Conservation (phyloP, 2,888 invertebrate species). For the Neoaliturus tenellus region DNA sequence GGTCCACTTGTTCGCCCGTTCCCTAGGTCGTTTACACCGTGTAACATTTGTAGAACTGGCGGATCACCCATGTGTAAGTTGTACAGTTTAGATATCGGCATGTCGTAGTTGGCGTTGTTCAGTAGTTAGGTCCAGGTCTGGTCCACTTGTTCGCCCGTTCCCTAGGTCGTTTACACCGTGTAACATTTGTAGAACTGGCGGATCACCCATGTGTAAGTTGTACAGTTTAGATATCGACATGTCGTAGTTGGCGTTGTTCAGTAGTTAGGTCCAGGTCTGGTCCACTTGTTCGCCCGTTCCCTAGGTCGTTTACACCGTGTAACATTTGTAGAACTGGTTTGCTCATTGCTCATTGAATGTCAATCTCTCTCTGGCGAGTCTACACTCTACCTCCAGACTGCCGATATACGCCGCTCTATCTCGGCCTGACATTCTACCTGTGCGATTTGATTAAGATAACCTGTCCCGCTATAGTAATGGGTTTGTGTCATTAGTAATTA, state of each 20-base stretch:
- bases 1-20: too few relatives aligned
- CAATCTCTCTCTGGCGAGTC: background rate
- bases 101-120: too few relatives aligned
- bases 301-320: background rate
- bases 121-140: too few relatives aligned
- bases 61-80: too few relatives aligned
- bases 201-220: too few relatives aligned
- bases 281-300: background rate
- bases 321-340: conserved; percentile 46
- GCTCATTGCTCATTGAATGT: conserved; percentile 44
- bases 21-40: too few relatives aligned
- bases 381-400: background rate
- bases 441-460: conserved; percentile 1
- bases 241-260: too few relatives aligned
- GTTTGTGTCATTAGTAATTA: background rate
- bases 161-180: background rate
- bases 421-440: background rate
- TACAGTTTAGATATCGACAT: too few relatives aligned
- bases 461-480: background rate
- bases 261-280: too few relatives aligned
- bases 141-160: background rate
- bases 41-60: too few relatives aligned
- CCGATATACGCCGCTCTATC: background rate
- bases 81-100: too few relatives aligned
- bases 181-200: conserved; percentile 44